Evolutionary conservation across 2,888 invertebrate species (phyloP).

Genomic region (Psococerastis gibbosa): DNA sequence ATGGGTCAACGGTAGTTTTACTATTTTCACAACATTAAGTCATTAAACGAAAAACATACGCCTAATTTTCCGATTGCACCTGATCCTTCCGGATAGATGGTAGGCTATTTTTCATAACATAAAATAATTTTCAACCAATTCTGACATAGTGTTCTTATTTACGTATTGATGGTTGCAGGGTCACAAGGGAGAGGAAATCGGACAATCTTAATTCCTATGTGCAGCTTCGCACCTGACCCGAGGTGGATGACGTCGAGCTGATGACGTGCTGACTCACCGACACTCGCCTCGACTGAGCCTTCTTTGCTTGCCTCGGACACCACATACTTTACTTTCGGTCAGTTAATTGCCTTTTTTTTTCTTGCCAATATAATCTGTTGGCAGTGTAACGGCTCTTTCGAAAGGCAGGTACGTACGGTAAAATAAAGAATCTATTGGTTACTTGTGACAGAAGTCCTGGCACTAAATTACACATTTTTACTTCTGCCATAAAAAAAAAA

Average conservation of each 20-base stretch:
- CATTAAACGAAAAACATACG: constrained; percentile 10
- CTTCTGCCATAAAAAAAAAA: no score
- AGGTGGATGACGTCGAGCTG: constrained; percentile 20
- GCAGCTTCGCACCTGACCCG: constrained; percentile 37
- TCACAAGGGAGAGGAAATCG: constrained; percentile 70
- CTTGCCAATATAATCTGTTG: no score
- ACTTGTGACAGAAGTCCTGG: no score
- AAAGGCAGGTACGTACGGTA: no score
- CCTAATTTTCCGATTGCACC: no score
- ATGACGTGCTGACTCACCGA: constrained; percentile 15
- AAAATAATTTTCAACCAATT: constrained; percentile 11
- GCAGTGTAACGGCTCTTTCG: no score
- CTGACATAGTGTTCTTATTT: constrained; percentile 16
- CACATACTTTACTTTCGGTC: neutral
- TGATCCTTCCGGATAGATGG: no score
- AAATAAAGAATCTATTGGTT: no score
- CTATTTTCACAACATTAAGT: constrained; percentile 19
- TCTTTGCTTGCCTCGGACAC: neutral
- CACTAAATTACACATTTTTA: no score
- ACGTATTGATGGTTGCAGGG: constrained; percentile 32
- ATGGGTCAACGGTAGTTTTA: no score
- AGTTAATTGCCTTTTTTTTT: no score
- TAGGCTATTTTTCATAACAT: constrained; percentile 7
- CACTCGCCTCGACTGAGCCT: neutral
- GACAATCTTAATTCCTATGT: constrained; percentile 68